Evolutionary conservation across 2,797 vertebrate species (phyloP).

Genomic region (Danio jaintianensis): DNA sequence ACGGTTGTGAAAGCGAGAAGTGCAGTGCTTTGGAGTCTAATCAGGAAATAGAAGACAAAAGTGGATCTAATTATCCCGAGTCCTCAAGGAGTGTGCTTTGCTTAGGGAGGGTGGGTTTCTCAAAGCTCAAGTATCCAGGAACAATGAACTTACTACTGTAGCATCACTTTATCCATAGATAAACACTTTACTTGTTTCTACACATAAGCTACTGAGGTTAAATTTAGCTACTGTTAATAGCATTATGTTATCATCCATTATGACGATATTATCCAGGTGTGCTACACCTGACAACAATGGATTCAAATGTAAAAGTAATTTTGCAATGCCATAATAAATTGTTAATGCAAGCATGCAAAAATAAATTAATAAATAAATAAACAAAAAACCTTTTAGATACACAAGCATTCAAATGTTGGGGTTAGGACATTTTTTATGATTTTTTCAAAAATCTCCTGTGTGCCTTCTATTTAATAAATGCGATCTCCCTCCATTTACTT

Average conservation of each 20-base stretch:
- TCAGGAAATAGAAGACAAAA: conserved; percentile 61
- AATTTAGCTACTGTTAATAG: background rate
- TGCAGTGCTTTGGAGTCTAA: conserved; percentile 50
- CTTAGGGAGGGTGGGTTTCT: conserved; percentile 48
- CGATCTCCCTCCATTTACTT: no score
- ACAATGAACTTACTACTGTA: conserved; percentile 19
- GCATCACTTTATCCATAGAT: conserved; percentile 24
- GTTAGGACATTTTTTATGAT: no score
- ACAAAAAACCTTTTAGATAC: no score
- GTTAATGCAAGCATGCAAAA: no score
- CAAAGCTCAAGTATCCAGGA: conserved; percentile 33
- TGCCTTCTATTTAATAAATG: no score
- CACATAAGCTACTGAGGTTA: conserved; percentile 3
- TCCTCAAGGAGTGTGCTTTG: conserved; percentile 38
- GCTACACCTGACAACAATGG: background rate
- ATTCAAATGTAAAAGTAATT: background rate
- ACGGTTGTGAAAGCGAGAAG: conserved; percentile 53
- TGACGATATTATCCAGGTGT: background rate
- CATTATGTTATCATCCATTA: no score
- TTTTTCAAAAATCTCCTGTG: no score
- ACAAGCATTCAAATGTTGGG: no score
- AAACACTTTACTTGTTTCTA: conserved; percentile 14
- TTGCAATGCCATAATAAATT: no score
- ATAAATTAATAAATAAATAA: no score
- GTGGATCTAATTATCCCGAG: conserved; percentile 60